Evolutionary conservation across 1,140 invertebrate genomes (phyloP), one percentile per base, ranked within the genome.

Genomic region (Aphelinus atriplicis): DNA sequence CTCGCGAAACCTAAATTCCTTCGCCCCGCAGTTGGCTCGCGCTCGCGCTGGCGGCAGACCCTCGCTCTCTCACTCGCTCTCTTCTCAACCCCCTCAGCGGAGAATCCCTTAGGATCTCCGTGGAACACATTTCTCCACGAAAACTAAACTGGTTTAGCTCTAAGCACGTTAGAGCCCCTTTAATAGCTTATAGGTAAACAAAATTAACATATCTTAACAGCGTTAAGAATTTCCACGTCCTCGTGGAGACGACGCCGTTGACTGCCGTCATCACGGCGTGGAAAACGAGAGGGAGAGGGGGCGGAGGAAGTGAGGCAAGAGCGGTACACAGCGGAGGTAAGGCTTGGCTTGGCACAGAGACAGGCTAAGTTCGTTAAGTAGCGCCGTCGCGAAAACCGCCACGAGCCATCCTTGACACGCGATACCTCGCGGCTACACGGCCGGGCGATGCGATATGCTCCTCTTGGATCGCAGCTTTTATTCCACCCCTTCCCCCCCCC

Each of bases 131-230:
- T 83, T 69, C 71, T 56, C 78, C 80, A 79, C 80, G 84, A 87
- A 87, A 87, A 87, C 84, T 86, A 87, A 88, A 87, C 85, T 87
- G 86, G 83, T 86, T 88, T 88, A 87, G 84, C 85, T 86, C 84
- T 87, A 87, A 87, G 85, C 83, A 85, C 81, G 84, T 87, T 87
- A 86, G 83, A 84, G 82, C 81, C 83, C 83, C 86, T 87, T 87
- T 87, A 88, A 87, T 87, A 87, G 86, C 86, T 88, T 87, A 88
- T 87, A 87, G 86, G 87, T 87, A 88, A 88, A 88, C 85, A 88
- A 87, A 86, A 88, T 88, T 88, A 88, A 87, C 86, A 88, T 87
- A 88, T 86, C 85, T 87, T 88, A 88, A 88, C 86, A 87, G 84
- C 81, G 85, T 88, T 88, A 88, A 87, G 86, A 87, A 88, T 86